Evolutionary conservation across 2,888 invertebrate genomes (phyloP).

Genomic region (Sphecodes monilicornis): DNA sequence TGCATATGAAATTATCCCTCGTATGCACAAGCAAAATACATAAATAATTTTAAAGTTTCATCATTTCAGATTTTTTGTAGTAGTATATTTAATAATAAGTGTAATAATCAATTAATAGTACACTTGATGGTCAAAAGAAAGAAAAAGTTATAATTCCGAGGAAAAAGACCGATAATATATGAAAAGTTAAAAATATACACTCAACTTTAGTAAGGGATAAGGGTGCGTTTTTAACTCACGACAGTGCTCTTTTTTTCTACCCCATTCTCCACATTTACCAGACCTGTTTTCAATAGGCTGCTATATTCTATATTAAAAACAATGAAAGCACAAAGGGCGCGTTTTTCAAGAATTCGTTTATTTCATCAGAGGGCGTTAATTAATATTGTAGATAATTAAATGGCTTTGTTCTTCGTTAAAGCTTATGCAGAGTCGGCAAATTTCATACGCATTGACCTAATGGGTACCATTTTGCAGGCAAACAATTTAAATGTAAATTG

Average conservation of each 20-base stretch:
- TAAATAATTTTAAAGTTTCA: neutral
- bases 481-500: neutral
- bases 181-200: constrained; percentile 8
- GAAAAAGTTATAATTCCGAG: neutral
- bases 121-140: neutral
- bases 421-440: neutral
- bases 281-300: neutral
- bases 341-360: no score
- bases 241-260: neutral
- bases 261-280: neutral
- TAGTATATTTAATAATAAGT: no score
- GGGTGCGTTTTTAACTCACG: neutral
- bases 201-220: neutral
- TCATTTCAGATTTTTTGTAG: neutral
- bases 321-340: neutral
- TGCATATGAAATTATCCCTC: neutral
- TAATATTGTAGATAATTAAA: neutral
- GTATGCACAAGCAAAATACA: neutral
- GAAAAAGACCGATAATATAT: neutral
- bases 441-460: neutral
- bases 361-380: no score
- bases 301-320: neutral
- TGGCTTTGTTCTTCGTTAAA: neutral
- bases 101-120: neutral
- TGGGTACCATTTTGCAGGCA: neutral